Evolutionary conservation across 2,888 invertebrate species (phyloP).

Genomic region (Leptopilina myrica): DNA sequence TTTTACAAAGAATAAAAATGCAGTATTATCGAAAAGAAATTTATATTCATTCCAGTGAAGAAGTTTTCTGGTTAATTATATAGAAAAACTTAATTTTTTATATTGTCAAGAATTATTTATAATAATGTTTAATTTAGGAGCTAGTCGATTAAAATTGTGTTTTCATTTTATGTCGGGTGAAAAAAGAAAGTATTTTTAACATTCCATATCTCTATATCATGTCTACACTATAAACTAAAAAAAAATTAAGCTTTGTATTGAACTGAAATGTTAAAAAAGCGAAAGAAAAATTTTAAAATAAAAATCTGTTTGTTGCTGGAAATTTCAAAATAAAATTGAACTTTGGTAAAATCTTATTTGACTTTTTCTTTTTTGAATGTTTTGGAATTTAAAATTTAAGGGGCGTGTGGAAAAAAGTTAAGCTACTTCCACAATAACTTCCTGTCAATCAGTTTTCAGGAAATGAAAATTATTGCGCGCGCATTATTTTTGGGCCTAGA

Average conservation of each 20-base stretch:
- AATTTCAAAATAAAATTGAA: constrained; percentile 29
- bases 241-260: constrained; percentile 12
- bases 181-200: constrained; percentile 32
- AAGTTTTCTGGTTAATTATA: not conserved
- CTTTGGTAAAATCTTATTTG: not conserved
- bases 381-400: no score
- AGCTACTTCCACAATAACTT: no score
- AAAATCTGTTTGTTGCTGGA: constrained; percentile 21
- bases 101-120: not conserved
- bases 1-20: not conserved
- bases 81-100: not conserved
- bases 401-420: no score
- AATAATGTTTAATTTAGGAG: not conserved
- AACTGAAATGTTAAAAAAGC: constrained; percentile 9
- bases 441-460: no score
- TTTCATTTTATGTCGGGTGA: not conserved
- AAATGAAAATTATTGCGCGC: no score
- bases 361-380: constrained; percentile 8
- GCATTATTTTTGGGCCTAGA: no score
- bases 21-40: constrained; percentile 26
- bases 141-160: constrained; percentile 14
- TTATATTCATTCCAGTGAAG: constrained; percentile 16
- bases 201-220: constrained; percentile 28
- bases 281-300: constrained; percentile 17
- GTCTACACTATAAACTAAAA: not conserved